Evolutionary conservation across 1,140 invertebrate genomes (phyloP), one percentile per base, ranked within the genome.

Genomic region (Hylaeus volcanicus): DNA sequence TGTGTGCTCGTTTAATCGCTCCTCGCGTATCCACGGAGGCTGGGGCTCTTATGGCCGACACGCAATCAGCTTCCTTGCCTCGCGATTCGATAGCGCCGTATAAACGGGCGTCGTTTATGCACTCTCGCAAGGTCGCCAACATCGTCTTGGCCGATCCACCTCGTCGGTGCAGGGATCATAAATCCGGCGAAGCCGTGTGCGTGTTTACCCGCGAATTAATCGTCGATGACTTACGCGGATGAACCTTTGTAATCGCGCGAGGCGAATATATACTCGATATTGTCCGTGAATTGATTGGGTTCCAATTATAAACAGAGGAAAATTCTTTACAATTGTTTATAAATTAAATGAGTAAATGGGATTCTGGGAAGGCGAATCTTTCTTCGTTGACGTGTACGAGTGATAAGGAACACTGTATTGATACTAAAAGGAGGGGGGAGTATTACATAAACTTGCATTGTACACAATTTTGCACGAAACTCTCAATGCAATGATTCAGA

Each of bases 191-290:
- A 85, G 76, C 55, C 69, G 72, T 43, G 45, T 15, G 56, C 56
- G 79, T 77, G 78, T 84, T 85, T 66, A n/a, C 26, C 58, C 55
- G 61, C 43, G 68, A 66, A 85, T 85, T 85, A 84, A 81, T 84
- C 72, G 64, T 60, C 77, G 56, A 66, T 72, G 68, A 60, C 26
- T 41, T 71, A 45, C 37, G 51, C 65, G 58, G 72, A 53, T 51
- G 63, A 74, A 53, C 60, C 45, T 26, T 6, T 5, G 37, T 26
- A 45, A 26, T 26, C 41, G 9, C 48, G n/a, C 9, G 37, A 9
- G 1, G 14, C 51, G n/a, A 51, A 8, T 5, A 1, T 64, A 45
- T 2, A 39, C 51, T 41, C 61, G 26, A 37, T 63, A 11, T 11
- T 51, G 9, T 6, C 41, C 1, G 55, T 6, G 2, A 12, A 61